Percentiles rank a stretch among this genome's conserved stretches.
Conservation (phyloP, 2,797 vertebrate genomes). For the Emys orbicularis region DNA sequence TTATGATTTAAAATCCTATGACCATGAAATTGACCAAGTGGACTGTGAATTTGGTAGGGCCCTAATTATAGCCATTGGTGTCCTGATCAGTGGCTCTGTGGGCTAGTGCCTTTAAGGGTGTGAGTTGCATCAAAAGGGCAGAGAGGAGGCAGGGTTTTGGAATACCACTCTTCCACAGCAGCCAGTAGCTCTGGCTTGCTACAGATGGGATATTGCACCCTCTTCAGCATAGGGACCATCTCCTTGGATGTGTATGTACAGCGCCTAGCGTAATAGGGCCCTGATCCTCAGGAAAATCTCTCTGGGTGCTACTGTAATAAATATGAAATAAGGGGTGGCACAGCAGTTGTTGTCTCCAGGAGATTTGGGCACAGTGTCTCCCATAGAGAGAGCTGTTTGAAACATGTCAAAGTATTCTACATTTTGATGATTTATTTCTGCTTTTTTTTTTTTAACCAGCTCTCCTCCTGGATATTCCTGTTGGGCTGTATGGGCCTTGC, state of each 20-base stretch:
- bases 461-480: fast-evolving
- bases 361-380: neutral
- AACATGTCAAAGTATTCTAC: neutral
- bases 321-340: neutral
- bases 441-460: neutral
- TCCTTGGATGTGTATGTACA: neutral
- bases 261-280: neutral
- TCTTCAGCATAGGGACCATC: neutral
- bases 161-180: neutral
- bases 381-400: neutral
- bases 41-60: too few relatives aligned
- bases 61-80: neutral
- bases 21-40: too few relatives aligned
- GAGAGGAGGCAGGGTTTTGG: neutral
- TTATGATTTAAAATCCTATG: too few relatives aligned
- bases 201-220: neutral
- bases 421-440: slow-evolving; percentile 27
- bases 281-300: neutral
- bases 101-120: neutral
- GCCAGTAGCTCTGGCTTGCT: neutral
- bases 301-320: neutral
- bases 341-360: neutral
- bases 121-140: neutral
- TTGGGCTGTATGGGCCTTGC: fast-evolving
- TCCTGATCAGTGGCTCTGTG: neutral